Base-by-base conservation (phyloP, 1,140 invertebrate genomes). In the Drosophila arizonae region DNA sequence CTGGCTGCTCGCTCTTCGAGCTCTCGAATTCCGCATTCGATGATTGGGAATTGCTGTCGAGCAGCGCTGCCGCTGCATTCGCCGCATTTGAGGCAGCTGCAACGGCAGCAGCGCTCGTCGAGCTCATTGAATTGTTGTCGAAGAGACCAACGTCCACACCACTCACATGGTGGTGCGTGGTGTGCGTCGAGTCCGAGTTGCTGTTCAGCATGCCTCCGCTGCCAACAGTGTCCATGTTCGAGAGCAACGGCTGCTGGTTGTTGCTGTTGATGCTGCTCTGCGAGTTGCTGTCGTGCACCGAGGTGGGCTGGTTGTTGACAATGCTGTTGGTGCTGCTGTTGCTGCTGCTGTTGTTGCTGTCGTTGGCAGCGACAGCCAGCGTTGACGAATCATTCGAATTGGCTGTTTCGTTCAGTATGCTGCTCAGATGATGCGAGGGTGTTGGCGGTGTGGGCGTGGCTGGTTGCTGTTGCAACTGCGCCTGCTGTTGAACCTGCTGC, bases 301-400 rank as follows among this genome's bases (percentile, higher is more conserved):
- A 91, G 3, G 90, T 91, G 8, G 90, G 90, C 33, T 91, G 90
- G 60, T 91, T 91, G 70, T 91, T 91, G 10, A 91, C 90, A 30
- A 90, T 91, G 68, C 90, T 91, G 43, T 91, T 91, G 17, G 90
- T 91, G 57, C 90, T 90, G 55, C 90, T 91, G 62, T 91, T 91
- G 66, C 90, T 91, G 66, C 87, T 91, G 60, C 90, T 91, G 21
- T 91, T 90, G 72, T 91, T 91, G 72, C 90, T 91, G 11, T 91
- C 90, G 17, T 91, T 91, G 24, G 90, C 90, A 21, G 81, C 90
- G 26, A 91, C 86, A 3, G 90, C 90, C 50, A 91, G 43, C 8
- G 90, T 91, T 11, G 90, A 91, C 17, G 90, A 91, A 68, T 91
- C 90, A 76, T 91, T 91, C 8, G 90, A 91, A 41, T 91, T 91